phyloP scores from a whole-genome alignment of 2,888 invertebrate genomes.

The Alcis repandata region DNA sequence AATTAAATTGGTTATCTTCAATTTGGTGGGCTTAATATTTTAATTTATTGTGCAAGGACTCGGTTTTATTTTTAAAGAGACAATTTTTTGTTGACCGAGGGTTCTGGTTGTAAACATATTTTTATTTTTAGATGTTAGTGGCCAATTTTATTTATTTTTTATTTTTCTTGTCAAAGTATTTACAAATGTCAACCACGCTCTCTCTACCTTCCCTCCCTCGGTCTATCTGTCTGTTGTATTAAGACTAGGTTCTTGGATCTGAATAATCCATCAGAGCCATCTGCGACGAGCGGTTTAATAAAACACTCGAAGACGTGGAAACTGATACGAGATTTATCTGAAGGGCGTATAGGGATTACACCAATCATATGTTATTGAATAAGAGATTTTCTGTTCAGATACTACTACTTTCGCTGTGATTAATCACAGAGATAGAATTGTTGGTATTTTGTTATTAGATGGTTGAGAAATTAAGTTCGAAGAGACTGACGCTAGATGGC shows the following conservation, averaged over 20 bases:
- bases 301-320: slow-evolving; percentile 38
- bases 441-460: neutral
- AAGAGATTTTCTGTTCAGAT: slow-evolving; percentile 3
- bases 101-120: too few species aligned
- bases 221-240: slow-evolving; percentile 41
- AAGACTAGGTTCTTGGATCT: slow-evolving; percentile 55
- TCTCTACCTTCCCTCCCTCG: slow-evolving; percentile 13
- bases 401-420: too few species aligned
- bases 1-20: too few species aligned
- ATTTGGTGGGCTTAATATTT: too few species aligned
- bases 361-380: slow-evolving; percentile 15
- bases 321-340: slow-evolving; percentile 23
- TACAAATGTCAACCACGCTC: neutral
- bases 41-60: too few species aligned
- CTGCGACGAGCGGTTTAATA: slow-evolving; percentile 50
- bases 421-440: neutral
- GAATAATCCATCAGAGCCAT: slow-evolving; percentile 60
- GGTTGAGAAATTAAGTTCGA: too few species aligned
- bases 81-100: too few species aligned
- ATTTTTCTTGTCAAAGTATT: too few species aligned
- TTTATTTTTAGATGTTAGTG: too few species aligned
- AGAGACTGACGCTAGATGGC: too few species aligned
- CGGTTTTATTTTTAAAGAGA: too few species aligned
- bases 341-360: slow-evolving; percentile 29
- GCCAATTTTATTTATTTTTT: too few species aligned